These are phyloP conservation scores for Leptarthrus brevirostris DNA, from an alignment of 2,888 invertebrate species.

Conservation along the genomic window DNA sequence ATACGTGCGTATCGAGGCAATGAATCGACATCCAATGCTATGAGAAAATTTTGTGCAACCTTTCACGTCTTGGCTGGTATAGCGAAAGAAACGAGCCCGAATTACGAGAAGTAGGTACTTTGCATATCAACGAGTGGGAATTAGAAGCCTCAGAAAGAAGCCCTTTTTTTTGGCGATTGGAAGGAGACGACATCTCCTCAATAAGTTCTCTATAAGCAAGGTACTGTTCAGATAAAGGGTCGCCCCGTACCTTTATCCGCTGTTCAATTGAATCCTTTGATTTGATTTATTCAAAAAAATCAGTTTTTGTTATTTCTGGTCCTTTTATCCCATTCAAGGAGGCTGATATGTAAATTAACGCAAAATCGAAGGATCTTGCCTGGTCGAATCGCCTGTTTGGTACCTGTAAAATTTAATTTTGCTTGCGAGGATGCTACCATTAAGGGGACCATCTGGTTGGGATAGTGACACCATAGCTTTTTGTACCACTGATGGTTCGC, in stretches of 20 bases:
- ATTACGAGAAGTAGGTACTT: slow-evolving; percentile 5
- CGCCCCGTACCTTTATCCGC: neutral
- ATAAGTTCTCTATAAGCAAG: neutral
- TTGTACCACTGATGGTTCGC: neutral
- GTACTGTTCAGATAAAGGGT: slow-evolving; percentile 30
- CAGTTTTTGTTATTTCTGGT: neutral
- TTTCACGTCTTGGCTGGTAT: neutral
- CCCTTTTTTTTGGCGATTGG: slow-evolving; percentile 16
- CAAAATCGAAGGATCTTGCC: slow-evolving; percentile 1
- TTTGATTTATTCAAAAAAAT: slow-evolving; percentile 19
- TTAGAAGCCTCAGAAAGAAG: neutral
- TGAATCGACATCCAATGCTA: neutral
- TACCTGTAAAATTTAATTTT: neutral
- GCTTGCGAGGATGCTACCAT: neutral
- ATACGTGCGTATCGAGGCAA: no score
- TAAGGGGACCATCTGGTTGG: slow-evolving; percentile 3
- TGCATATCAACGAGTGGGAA: slow-evolving; percentile 34
- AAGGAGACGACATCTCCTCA: slow-evolving; percentile 29
- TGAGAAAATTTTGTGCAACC: slow-evolving; percentile 16
- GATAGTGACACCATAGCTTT: no score
- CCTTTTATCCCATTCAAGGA: neutral
- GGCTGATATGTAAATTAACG: slow-evolving; percentile 13
- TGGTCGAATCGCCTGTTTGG: neutral
- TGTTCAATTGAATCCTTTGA: slow-evolving; percentile 34
- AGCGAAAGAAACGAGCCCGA: neutral